These are phyloP conservation scores for Mesorhabditis spiculigera DNA, from an alignment of 2,888 invertebrate genomes.

Conservation along the genomic window DNA sequence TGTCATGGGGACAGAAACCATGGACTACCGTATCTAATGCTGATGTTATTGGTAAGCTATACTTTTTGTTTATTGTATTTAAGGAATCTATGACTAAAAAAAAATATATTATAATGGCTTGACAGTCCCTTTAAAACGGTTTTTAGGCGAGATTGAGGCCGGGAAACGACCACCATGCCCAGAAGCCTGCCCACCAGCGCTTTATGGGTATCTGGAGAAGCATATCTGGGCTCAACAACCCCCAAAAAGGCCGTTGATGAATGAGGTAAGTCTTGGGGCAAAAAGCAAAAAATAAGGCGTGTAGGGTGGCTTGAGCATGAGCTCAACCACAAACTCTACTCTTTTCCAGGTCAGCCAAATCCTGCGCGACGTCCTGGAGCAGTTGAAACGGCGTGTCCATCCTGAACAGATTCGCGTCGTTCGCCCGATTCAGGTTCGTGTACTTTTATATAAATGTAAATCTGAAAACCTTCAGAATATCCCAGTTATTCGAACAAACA, in stretches of 20 bases:
- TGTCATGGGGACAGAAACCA: slow-evolving; percentile 96
- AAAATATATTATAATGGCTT: no score
- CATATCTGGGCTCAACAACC: slow-evolving; percentile 97
- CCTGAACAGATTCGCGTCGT: slow-evolving; percentile 26
- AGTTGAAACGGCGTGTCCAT: slow-evolving; percentile 26
- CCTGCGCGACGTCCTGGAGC: slow-evolving; percentile 24
- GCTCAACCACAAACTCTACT: background rate
- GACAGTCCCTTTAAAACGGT: no score
- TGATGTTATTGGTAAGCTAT: slow-evolving; percentile 65
- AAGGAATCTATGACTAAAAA: no score
- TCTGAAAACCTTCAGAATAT: slow-evolving; percentile 36
- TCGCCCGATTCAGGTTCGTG: slow-evolving; percentile 21
- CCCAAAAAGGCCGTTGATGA: slow-evolving; percentile 83
- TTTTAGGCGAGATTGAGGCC: slow-evolving; percentile 18
- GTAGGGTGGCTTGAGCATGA: background rate
- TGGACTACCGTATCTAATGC: slow-evolving; percentile 79
- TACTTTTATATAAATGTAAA: no score
- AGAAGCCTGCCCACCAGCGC: slow-evolving; percentile 76
- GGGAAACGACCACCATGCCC: slow-evolving; percentile 34
- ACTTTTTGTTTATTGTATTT: no score
- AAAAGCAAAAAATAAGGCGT: no score
- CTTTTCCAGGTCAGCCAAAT: slow-evolving; percentile 7
- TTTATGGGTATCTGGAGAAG: slow-evolving; percentile 86
- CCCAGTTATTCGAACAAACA: slow-evolving; percentile 44
- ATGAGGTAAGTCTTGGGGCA: slow-evolving; percentile 67